A percentile compares a stretch with the other conserved stretches of the same genome.
phyloP scores from a whole-genome alignment of 1,140 invertebrate species.

The Doryteuthis pealeii region DNA sequence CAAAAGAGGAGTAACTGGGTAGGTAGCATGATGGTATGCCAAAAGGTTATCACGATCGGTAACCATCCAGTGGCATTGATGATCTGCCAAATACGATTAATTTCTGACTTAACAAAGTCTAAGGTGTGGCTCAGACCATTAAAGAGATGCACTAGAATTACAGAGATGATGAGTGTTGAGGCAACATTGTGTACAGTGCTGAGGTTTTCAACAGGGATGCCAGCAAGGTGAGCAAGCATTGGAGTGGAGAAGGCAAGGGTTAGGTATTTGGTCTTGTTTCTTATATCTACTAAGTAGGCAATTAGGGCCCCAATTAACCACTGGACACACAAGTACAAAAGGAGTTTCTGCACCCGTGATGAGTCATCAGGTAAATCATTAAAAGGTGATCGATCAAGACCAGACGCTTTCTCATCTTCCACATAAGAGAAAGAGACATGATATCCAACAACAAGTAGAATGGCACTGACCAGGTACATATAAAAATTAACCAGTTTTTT shows the following conservation, averaged over 20 bases:
- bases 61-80: conserved; percentile 56
- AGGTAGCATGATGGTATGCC: conserved; percentile 60
- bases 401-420: conserved; percentile 39
- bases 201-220: conserved; percentile 59
- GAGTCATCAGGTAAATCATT: conserved; percentile 46
- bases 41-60: conserved; percentile 54
- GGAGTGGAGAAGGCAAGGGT: conserved; percentile 62
- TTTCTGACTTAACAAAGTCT: conserved; percentile 53
- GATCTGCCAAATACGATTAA: conserved; percentile 36
- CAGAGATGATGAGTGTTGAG: conserved; percentile 56
- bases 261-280: conserved; percentile 54
- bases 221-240: conserved; percentile 60
- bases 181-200: conserved; percentile 63
- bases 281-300: conserved; percentile 61
- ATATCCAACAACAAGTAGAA: conserved; percentile 58
- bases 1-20: conserved; percentile 63
- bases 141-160: conserved; percentile 61
- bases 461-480: conserved; percentile 62
- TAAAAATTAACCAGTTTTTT: conserved; percentile 62
- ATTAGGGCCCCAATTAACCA: conserved; percentile 59
- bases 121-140: conserved; percentile 61
- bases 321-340: conserved; percentile 59
- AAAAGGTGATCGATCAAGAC: conserved; percentile 34
- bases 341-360: conserved; percentile 40
- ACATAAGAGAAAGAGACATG: conserved; percentile 63